Base-by-base conservation (phyloP, 2,888 invertebrate genomes). In the Lymantria monacha region DNA sequence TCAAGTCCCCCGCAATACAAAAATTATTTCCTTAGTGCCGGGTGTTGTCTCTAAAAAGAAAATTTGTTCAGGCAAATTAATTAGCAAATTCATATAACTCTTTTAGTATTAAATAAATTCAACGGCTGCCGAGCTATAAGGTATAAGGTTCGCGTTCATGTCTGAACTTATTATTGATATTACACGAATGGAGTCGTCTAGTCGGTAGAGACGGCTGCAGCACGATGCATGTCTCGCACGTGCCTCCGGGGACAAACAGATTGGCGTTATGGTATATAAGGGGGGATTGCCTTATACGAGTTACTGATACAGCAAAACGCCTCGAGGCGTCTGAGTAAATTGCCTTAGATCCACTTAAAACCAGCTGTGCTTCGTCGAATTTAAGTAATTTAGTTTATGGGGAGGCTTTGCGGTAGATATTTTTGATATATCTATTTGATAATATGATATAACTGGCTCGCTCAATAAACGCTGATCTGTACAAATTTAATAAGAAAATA, bases 101-200 rank as follows among this genome's bases (percentile, higher is more conserved):
- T 3, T 22, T 22, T 3, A 3, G 2, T 22, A 5, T 22, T 22
- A 22, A 22, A 22, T 22, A 22, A 51, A 53, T 66, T 52, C 49
- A 55, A 52, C 53, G 38, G 49, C 51, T 38, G 60, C 60, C 38
- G n/a, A 38, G 12, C 9, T 10, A 8, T 5, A 10, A 1, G 33
- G 7, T 33, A 10, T 10, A 3, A 33, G 7, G 33, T 33, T 8
- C 33, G 10, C 10, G 33, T 33, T 8, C 10, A 33, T 33, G 9
- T 33, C 60, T 53, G 42, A 46, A 55, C 50, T 54, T 55, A 55
- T 66, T 64, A 67, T 65, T 65, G 67, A 63, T 64, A 66, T 61
- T 46, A 56, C 53, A 56, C 53, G 31, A 45, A 12, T 14, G 44
- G 37, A 31, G 37, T 31, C 42, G 68, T 58, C 67, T 61, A 68